These are phyloP conservation scores for Microtus montanus DNA, from an alignment of 2,113 vertebrate genomes.

Conservation along the genomic window DNA sequence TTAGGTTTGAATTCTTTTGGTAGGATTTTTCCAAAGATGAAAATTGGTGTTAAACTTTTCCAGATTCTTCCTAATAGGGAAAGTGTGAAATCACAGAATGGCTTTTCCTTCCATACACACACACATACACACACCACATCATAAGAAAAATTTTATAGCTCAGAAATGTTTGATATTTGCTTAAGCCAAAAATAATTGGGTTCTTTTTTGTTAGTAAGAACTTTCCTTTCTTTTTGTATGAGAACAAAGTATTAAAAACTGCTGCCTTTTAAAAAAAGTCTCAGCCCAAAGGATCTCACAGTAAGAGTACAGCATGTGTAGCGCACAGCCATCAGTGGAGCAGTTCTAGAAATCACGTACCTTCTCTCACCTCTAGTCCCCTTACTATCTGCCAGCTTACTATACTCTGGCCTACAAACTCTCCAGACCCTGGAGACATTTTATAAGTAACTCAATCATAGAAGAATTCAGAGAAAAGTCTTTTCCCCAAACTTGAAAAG, in stretches of 20 bases:
- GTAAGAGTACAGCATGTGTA: background rate
- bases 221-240: constrained; percentile 41
- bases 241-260: constrained; percentile 21
- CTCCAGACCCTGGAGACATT: background rate
- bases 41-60: constrained; percentile 64
- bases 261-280: background rate
- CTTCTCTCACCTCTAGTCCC: background rate
- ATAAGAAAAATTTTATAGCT: constrained; percentile 18
- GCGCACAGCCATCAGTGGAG: background rate
- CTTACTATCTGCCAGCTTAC: background rate
- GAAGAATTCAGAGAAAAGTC: background rate
- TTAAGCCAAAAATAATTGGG: constrained; percentile 41
- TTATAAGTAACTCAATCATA: background rate
- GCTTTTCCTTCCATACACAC: background rate
- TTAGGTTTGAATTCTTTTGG: constrained; percentile 54
- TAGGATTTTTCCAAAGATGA: constrained; percentile 61
- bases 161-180: constrained; percentile 48
- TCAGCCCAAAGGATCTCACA: background rate
- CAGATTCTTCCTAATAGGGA: constrained; percentile 69
- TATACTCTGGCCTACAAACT: background rate
- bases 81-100: constrained; percentile 66
- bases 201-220: constrained; percentile 18
- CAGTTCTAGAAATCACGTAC: background rate
- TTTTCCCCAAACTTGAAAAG: constrained; percentile 1
- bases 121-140: background rate